Conservation (phyloP, 2,888 invertebrate genomes). For the Acholoe squamosa region DNA sequence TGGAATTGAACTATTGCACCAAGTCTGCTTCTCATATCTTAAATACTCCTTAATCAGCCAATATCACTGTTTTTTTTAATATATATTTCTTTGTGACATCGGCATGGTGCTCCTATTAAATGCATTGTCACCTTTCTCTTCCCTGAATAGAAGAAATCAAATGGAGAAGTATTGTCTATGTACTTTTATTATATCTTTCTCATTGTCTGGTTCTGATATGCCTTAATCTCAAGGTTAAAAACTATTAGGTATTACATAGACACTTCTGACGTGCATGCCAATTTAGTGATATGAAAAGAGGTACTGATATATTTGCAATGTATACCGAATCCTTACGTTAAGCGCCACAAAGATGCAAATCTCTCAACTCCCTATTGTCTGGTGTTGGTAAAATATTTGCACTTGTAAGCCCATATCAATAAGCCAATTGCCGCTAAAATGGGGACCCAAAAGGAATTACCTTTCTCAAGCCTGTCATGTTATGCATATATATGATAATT, state of each 20-base stretch:
- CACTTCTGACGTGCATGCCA: too few relatives aligned
- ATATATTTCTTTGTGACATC: not conserved
- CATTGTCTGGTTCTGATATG: too few relatives aligned
- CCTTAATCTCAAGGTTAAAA: too few relatives aligned
- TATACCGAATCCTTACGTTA: not conserved
- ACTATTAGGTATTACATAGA: too few relatives aligned
- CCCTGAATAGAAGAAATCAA: not conserved
- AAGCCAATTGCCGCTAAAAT: not conserved
- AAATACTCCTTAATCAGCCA: not conserved
- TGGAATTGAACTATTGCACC: too few relatives aligned
- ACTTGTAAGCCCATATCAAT: not conserved
- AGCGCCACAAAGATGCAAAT: not conserved
- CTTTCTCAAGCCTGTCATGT: not conserved
- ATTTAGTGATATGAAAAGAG: not conserved
- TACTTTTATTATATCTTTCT: too few relatives aligned
- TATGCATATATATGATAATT: not conserved
- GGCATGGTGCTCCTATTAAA: slow-evolving; percentile 9
- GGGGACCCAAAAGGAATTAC: not conserved
- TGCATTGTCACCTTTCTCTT: not conserved
- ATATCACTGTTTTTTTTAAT: not conserved
- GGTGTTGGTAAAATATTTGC: not conserved
- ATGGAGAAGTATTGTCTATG: too few relatives aligned
- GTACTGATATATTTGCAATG: not conserved
- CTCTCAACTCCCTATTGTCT: not conserved
- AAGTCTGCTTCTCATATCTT: too few relatives aligned